Evolutionary conservation across 2,113 vertebrate genomes (phyloP), one percentile per base, ranked within the genome.

Genomic region (Aspidoscelis tigris): DNA sequence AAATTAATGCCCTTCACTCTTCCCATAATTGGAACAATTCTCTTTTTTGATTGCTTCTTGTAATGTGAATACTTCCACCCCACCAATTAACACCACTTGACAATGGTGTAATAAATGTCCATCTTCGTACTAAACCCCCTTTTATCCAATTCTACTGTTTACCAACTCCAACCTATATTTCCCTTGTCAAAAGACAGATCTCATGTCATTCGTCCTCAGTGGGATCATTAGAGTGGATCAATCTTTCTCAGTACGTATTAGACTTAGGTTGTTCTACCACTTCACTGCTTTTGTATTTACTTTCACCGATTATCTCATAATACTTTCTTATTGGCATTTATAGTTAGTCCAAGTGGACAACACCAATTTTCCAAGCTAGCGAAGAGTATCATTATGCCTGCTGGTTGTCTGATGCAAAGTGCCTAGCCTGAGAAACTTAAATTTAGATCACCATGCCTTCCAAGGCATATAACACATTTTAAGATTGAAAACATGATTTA

Each of bases 291-390:
- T 77, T 73, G 55, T 79, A 79, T 84, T 84, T 84, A 66, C 69
- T 69, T 73, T 73, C 65, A 50, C 55, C 43, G 12, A 72, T 39
- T 53, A 84, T 74, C 41, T 26, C 55, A 65, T 41, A 71, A 79
- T 43, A 84, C 76, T 84, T 73, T 73, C 83, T 84, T 84, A 79
- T 73, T 84, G 76, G 83, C 83, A 79, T 79, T 79, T 84, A 84
- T 84, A 79, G 76, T 84, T 73, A 84, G 69, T 39, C 83, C 76
- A 79, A 65, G 83, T 79, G 76, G 83, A 73, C 21, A 12, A 84
- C 83, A 73, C 69, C 55, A 79, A 84, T 84, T 84, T 84, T 73
- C 76, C 83, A 73, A 79, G 83, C 83, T 79, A 84, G 43, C 43
- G n/a, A 84, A 84, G 83, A 79, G 76, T 65, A 79, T 73, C 83